Evolutionary conservation across 2,888 invertebrate genomes (phyloP), one percentile per base, ranked within the genome.

Genomic region (Cordilura impudica): DNA sequence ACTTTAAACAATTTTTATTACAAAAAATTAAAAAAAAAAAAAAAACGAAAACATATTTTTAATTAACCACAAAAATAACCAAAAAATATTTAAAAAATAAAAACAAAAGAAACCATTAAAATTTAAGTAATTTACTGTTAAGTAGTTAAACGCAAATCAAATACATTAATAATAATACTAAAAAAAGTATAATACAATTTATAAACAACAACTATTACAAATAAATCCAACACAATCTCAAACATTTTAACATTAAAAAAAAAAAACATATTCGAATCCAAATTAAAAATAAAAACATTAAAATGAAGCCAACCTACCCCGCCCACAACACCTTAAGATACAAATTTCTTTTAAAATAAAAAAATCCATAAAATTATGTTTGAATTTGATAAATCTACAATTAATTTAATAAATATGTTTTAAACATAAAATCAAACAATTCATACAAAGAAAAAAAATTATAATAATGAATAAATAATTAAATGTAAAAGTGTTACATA

Each of bases 91-190:
- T 71, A 39, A 35, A 71, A 61, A 26, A 49, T 65, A 63, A 73
- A 16, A 58, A 69, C 8, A 26, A 43, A 45, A 66, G 6, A 61
- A 61, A 67, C n/a, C 12, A 67, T 56, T 69, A 51, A 23, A 18
- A 71, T 67, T 19, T 2, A 67, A 69, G 26, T 79, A 67, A 72
- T 75, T 71, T 75, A 79, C 63, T 79, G 71, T 79, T 79, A 79
- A 79, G 79, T 79, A 79, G 79, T 72, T 79, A 79, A 75, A 79
- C 75, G 63, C 71, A 75, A 79, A 79, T 75, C 61, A 79, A 75
- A 79, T 71, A 63, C 66, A 75, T 79, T 79, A 56, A 75, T 16
- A 21, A 23, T 12, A 53, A 72, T 61, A 78, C 56, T 67, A 63
- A 23, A 18, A 58, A 54, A 4, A 54, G 54, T 51, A 16, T 18